Percentiles rank a stretch among this genome's conserved stretches.
phyloP scores from a whole-genome alignment of 2,113 vertebrate genomes.

The Misgurnus mizolepis region DNA sequence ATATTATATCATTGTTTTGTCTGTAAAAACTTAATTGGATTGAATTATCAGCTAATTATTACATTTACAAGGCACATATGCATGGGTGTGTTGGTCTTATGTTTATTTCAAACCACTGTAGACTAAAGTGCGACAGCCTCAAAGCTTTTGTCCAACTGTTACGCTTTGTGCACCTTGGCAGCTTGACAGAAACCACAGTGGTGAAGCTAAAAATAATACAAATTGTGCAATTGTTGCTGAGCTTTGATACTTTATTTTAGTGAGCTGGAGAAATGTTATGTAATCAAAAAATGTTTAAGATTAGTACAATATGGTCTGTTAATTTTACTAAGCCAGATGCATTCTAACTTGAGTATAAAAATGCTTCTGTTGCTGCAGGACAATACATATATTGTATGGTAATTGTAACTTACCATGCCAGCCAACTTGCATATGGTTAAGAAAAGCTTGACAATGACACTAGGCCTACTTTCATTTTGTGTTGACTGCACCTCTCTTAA shows the following conservation, averaged over 20 bases:
- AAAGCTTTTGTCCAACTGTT: slow-evolving; percentile 24
- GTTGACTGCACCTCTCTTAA: no score
- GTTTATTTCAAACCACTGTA: slow-evolving; percentile 47
- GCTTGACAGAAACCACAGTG: neutral
- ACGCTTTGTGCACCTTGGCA: neutral
- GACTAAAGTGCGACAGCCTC: neutral
- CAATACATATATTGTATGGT: neutral
- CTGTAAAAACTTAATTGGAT: no score
- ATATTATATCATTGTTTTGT: neutral
- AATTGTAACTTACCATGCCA: neutral
- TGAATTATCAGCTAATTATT: no score
- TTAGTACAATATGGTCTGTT: no score
- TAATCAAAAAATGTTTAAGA: no score
- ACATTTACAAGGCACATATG: neutral
- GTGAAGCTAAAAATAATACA: slow-evolving; percentile 50
- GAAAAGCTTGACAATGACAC: neutral
- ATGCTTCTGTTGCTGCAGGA: neutral
- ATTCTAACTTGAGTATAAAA: neutral
- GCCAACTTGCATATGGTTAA: neutral
- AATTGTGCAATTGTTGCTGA: slow-evolving; percentile 29
- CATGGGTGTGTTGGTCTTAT: slow-evolving; percentile 15
- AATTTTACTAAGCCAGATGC: no score
- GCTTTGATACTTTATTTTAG: slow-evolving; percentile 19
- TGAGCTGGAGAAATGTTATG: neutral
- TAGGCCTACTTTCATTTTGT: no score